Conservation (phyloP, 2,888 invertebrate genomes). For the Orthosia gothica region DNA sequence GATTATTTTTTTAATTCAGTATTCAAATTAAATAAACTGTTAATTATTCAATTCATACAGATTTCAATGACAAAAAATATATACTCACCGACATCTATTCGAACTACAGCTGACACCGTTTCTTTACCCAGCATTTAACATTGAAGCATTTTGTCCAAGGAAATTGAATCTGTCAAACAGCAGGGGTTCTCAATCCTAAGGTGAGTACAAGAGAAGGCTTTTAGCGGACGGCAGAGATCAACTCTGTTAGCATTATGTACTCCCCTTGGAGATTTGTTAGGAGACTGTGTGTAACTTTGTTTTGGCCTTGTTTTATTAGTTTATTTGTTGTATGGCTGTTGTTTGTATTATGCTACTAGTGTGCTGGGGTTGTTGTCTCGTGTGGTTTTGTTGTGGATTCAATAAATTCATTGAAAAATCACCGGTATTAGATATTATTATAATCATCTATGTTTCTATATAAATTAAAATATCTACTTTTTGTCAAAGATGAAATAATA, state of each 20-base stretch:
- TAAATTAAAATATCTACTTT: no score
- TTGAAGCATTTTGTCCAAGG: conserved; percentile 74
- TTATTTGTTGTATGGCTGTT: conserved; percentile 37
- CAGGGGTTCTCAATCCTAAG: conserved; percentile 70
- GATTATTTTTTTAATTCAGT: no score
- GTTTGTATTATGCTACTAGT: conserved; percentile 3
- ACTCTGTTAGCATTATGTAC: conserved; percentile 71
- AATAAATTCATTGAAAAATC: no score
- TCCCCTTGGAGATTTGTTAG: conserved; percentile 53
- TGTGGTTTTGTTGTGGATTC: background rate
- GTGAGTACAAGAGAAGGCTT: conserved; percentile 82
- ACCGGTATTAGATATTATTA: no score
- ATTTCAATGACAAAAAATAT: background rate
- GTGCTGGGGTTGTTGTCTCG: background rate
- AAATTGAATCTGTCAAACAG: conserved; percentile 83
- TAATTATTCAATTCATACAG: background rate
- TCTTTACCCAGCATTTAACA: conserved; percentile 58
- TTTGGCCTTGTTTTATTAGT: conserved; percentile 39
- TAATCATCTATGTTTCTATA: no score
- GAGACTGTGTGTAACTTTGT: conserved; percentile 31
- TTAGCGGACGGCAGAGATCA: conserved; percentile 76
- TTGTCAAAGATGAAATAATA: no score
- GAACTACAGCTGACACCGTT: conserved; percentile 12
- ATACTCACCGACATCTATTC: background rate
- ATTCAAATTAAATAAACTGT: no score